These are phyloP conservation scores for Phyto melanocephala DNA, from an alignment of 2,888 invertebrate species.

Conservation along the genomic window DNA sequence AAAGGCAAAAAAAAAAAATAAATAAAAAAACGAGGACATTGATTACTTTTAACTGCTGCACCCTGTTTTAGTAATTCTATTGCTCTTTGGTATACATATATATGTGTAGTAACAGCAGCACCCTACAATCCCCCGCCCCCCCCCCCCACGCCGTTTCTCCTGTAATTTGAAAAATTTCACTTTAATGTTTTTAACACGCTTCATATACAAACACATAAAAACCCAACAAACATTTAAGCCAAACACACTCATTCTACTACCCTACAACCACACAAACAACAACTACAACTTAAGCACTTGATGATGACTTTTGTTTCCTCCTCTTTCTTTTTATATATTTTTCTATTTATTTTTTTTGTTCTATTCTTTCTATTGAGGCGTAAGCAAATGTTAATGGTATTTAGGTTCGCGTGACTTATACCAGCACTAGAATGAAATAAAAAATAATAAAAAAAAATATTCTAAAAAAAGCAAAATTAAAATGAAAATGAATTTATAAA, in stretches of 20 bases:
- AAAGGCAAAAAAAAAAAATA: too few species aligned
- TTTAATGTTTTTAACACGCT: conserved; percentile 62
- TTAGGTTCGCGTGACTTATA: conserved; percentile 74
- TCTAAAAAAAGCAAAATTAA: conserved; percentile 39
- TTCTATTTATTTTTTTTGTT: background rate
- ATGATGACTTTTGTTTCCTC: conserved; percentile 30
- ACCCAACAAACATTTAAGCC: conserved; percentile 24
- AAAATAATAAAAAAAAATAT: conserved; percentile 68
- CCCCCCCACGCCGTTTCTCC: background rate
- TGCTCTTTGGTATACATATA: background rate
- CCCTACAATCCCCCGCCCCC: background rate
- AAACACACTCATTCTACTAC: background rate
- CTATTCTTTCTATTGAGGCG: conserved; percentile 33
- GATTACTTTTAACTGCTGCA: conserved; percentile 78
- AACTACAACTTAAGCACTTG: background rate
- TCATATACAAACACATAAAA: conserved; percentile 16
- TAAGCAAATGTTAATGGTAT: conserved; percentile 65
- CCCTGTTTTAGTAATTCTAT: conserved; percentile 67
- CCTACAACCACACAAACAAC: conserved; percentile 6
- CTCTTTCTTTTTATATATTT: background rate
- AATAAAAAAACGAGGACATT: conserved; percentile 69
- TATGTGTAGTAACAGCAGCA: conserved; percentile 26
- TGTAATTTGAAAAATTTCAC: conserved; percentile 40
- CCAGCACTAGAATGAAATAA: conserved; percentile 68
- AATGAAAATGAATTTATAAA: conserved; percentile 46